Evolutionary conservation across 2,888 invertebrate genomes (phyloP), one percentile per base, ranked within the genome.

Genomic region (Hoplodrina ambigua): DNA sequence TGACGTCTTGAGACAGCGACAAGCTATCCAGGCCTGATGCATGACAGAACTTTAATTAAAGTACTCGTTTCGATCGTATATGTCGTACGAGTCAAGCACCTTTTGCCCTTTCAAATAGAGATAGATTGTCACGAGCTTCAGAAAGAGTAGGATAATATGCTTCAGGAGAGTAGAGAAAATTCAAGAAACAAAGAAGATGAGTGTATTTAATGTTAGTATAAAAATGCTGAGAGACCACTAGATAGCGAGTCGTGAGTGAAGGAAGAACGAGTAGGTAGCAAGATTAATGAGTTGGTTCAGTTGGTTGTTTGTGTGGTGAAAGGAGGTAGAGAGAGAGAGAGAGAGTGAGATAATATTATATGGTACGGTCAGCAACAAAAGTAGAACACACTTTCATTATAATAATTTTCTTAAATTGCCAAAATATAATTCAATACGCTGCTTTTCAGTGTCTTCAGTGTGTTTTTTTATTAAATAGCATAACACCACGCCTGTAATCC

Each of bases 1-100:
- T 1, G 58, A 61, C n/a, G 60, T 72, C 68, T 19, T 19, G 11
- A 56, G 52, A n/a, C 79, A 25, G 60, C 64, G 74, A 52, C 30
- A 55, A 56, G 10, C 50, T 37, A 54, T 57, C 80, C 20, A 53
- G 61, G 80, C 75, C 77, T 78, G 55, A 49, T 59, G 61, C 49
- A 46, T 55, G 56, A 67, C 37, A 79, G 41, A 55, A 67, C 25
- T 53, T 69, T 57, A 0, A 75, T 75, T 57, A 49, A 52, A 66
- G 25, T 66, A 53, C 46, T 20, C 17, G 11, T 56, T 65, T 56
- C 19, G 19, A 25, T 7, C 3, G 11, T 73, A 73, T 73, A 72
- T n/a, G 30, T 41, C 41, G 13, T n/a, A 30, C 25, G 55, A 44
- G 53, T 64, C 10, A 17, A 46, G 46, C 73, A 62, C 49, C 55